Base-by-base conservation (phyloP, 2,888 invertebrate genomes). In the Thereva unica region DNA sequence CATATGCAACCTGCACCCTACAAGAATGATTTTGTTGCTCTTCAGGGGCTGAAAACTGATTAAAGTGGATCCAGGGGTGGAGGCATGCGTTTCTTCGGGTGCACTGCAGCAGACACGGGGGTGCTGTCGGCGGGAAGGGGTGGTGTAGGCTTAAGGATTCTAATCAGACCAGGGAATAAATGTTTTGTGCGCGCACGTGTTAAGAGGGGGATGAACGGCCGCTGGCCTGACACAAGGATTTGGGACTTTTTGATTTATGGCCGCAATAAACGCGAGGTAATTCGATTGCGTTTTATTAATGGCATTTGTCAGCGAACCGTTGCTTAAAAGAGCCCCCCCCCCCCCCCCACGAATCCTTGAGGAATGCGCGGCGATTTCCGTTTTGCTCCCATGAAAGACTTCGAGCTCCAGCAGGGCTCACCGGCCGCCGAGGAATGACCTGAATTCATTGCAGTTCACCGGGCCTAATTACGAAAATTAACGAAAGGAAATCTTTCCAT, bases 221-320 rank as follows among this genome's bases (percentile, higher is more conserved):
- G 44, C 56, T 44, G 44, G 44, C 42, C 23, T 40, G n/a, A 37
- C 35, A 64, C 73, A 74, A 73, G 75, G 71, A 71, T 71, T 73
- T 74, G 72, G 73, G 74, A 75, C 75, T 74, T 76, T 77, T 76
- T 78, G 78, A 78, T 78, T 78, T 78, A 78, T 78, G 78, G 73
- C 73, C 71, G 72, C 73, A 77, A 75, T 77, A 76, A 76, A 78
- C 74, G 77, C 74, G 54, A 69, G 52, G 67, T 67, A 59, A 67
- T 67, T 67, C 63, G 63, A 67, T 69, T 67, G 65, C 53, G 54
- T 66, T 69, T 67, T 66, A 23, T 23, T 23, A 69, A 69, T 65
- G 66, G 63, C 53, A 66, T 67, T 69, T 69, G 65, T 69, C 67
- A 66, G 64, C 50, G 63, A 67, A 45, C 54, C 61, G 40, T 66